Base-by-base conservation (phyloP, 1,140 invertebrate genomes). In the Linepithema humile region DNA sequence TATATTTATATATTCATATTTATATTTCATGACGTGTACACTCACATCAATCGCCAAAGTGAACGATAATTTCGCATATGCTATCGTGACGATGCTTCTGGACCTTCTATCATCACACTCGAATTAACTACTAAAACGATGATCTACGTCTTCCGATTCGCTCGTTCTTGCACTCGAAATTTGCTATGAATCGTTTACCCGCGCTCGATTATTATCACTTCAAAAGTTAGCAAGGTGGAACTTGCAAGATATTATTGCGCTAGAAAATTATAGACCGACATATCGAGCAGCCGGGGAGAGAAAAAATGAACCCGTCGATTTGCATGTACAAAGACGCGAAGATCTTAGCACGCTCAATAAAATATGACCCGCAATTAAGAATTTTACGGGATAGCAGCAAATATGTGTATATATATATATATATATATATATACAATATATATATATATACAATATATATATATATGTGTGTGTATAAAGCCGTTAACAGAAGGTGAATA, bases 41-140 rank as follows among this genome's bases (percentile, higher is more conserved):
- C 38, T 70, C 64, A 70, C 50, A n/a, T 57, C 50, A 53, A 9
- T 35, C 10, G 26, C 40, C 29, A 29, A 17, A 62, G 29, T 35
- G n/a, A 55, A 43, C 64, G 23, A 55, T 78, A 55, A 78, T 70
- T 45, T 60, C 57, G 45, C 75, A 80, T 69, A 70, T 69, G 62
- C 48, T 69, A 78, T 55, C 62, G 75, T 78, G 75, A 78, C 45
- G n/a, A 55, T 43, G 75, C 75, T 67, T 78, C 75, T 78, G 75
- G 62, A 78, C 48, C 62, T 17, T 45, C 57, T 78, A 20, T 53
- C 23, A 20, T 55, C 12, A 35, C 62, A 23, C 32, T 55, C 29
- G 15, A 65, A 53, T 69, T 65, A 77, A 65, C 32, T 55, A 15
- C 48, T 55, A 80, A 69, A 57, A 80, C 35, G 26, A 53, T 29